Evolutionary conservation across 2,113 vertebrate species (phyloP).

Genomic region (Periophthalmus modestus): DNA sequence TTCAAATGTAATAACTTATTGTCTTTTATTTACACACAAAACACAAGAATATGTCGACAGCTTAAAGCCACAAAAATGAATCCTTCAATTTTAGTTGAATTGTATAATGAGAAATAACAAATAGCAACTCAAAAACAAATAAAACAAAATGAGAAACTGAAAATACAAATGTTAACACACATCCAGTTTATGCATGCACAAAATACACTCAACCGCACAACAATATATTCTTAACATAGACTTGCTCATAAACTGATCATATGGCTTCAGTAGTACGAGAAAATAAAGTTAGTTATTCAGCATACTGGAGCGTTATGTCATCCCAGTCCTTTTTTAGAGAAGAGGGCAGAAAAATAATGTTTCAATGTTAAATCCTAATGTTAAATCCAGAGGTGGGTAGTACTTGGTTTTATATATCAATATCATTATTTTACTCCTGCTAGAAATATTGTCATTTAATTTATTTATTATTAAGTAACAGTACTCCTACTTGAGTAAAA

Average conservation of each 20-base stretch:
- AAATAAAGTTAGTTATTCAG: slow-evolving; percentile 50
- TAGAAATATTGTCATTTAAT: too few relatives aligned
- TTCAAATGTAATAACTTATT: slow-evolving; percentile 87
- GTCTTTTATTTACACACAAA: slow-evolving; percentile 71
- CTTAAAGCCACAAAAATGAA: slow-evolving; percentile 68
- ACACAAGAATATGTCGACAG: slow-evolving; percentile 70
- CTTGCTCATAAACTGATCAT: slow-evolving; percentile 69
- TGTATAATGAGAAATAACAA: slow-evolving; percentile 43
- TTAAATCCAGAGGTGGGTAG: not conserved
- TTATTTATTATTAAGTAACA: too few relatives aligned
- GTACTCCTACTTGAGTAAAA: too few relatives aligned
- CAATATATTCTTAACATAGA: slow-evolving; percentile 59
- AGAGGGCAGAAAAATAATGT: not conserved
- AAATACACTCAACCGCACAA: slow-evolving; percentile 64
- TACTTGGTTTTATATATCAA: too few relatives aligned
- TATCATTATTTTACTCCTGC: too few relatives aligned
- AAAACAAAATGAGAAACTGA: slow-evolving; percentile 59
- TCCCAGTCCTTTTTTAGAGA: slow-evolving; percentile 2
- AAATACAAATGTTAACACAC: slow-evolving; percentile 50
- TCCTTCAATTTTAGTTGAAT: slow-evolving; percentile 34
- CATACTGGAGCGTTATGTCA: slow-evolving; percentile 13
- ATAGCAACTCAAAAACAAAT: slow-evolving; percentile 54
- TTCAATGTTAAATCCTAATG: not conserved
- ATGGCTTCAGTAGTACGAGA: slow-evolving; percentile 83
- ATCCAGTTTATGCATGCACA: slow-evolving; percentile 58